Percentiles rank a stretch among this genome's conserved stretches.
Evolutionary conservation across 2,797 vertebrate species (phyloP).

Genomic region (Acrossocheilus wenchowensis): DNA sequence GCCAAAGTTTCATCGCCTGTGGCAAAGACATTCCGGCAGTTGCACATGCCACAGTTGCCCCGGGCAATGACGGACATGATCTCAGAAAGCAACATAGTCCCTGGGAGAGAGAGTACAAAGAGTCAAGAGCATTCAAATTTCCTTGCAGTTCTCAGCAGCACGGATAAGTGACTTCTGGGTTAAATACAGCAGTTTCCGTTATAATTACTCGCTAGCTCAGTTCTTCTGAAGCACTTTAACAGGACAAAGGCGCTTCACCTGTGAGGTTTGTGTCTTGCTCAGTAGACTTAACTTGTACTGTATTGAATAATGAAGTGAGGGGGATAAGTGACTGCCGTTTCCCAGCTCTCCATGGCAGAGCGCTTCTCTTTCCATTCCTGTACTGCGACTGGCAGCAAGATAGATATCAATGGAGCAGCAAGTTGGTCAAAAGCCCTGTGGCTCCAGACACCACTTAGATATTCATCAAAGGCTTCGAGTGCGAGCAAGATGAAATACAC

Average conservation of each 20-base stretch:
- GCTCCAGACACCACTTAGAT: slow-evolving; percentile 54
- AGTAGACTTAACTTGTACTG: slow-evolving; percentile 27
- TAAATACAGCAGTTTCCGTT: slow-evolving; percentile 10
- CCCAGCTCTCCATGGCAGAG: slow-evolving; percentile 15
- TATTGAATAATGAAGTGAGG: slow-evolving; percentile 47
- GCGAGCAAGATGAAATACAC: slow-evolving; percentile 48
- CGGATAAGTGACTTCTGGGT: slow-evolving; percentile 26
- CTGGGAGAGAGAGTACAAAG: slow-evolving; percentile 43
- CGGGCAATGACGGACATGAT: slow-evolving; percentile 61
- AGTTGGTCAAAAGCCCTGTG: slow-evolving; percentile 51
- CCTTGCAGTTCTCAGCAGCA: neutral
- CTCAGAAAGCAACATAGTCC: slow-evolving; percentile 54
- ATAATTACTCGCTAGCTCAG: slow-evolving; percentile 3
- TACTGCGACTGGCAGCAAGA: neutral
- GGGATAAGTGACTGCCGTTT: slow-evolving; percentile 11
- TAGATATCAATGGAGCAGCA: slow-evolving; percentile 33
- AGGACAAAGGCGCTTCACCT: slow-evolving; percentile 26
- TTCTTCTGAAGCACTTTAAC: slow-evolving; percentile 29
- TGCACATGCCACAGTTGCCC: slow-evolving; percentile 56
- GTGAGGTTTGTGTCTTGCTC: slow-evolving; percentile 33
- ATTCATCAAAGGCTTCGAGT: slow-evolving; percentile 53
- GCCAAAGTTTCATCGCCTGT: slow-evolving; percentile 61
- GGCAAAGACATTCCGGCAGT: slow-evolving; percentile 61
- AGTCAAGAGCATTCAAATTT: slow-evolving; percentile 39
- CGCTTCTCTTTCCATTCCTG: slow-evolving; percentile 22